Evolutionary conservation across 2,797 vertebrate genomes (phyloP), one percentile per base, ranked within the genome.

Genomic region (Taenioides sp.): DNA sequence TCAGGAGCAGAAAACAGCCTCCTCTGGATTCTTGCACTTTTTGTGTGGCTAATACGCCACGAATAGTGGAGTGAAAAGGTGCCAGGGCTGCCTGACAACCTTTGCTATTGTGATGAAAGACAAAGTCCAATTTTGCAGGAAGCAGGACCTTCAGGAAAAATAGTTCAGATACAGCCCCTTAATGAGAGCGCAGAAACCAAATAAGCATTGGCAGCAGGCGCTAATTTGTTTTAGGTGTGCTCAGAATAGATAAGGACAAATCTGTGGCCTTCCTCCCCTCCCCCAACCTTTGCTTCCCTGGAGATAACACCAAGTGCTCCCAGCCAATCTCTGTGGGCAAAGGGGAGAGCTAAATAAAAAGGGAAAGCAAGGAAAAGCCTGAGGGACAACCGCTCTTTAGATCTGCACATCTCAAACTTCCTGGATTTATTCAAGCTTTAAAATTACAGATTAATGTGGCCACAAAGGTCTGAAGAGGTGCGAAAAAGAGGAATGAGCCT

Each of bases 161-260:
- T 88, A 85, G 82, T 86, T 78, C 55, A 83, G 86, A 88, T 87
- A 89, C 89, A 81, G 80, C 66, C 71, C 72, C 85, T 91, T 94
- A 94, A 94, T 93, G 92, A 93, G 91, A 90, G 90, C 72, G 72
- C 74, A 61, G 73, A 69, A 83, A 85, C 89, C 90, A 90, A 92
- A 90, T 89, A 91, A 87, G 88, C 88, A 88, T 84, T 77, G 81
- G 84, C 87, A 87, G 90, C 90, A 89, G 89, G 90, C 88, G 89
- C 92, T 94, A 94, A 94, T 94, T 94, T 94, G 93, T 94, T 93
- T 93, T 93, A 93, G 92, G 93, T 93, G 93, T 94, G 93, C 92
- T 92, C 86, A 83, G 93, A 93, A 93, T 94, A 94, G 93, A 94
- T 94, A 94, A 94, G 92, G 90, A 91, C 84, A 90, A 93, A 93